Evolutionary conservation across 2,888 invertebrate species (phyloP).

Genomic region (Punctoribates punctum): DNA sequence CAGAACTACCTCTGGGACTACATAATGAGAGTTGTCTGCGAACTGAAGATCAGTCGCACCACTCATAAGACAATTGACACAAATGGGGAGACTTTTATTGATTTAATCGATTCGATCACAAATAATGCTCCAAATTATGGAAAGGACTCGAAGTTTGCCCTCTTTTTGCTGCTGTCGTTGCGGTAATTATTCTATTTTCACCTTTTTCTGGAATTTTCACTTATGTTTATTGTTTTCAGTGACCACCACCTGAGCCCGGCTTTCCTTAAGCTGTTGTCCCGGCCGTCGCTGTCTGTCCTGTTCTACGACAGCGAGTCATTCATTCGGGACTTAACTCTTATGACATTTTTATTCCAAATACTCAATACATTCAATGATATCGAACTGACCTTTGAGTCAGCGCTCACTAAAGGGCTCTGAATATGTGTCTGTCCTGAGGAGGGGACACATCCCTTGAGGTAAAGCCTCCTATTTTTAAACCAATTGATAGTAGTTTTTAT

Average conservation of each 20-base stretch:
- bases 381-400: constrained; percentile 59
- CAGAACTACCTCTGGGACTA: constrained; percentile 97
- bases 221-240: constrained; percentile 46
- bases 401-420: constrained; percentile 56
- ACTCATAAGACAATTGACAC: constrained; percentile 16
- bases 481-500: too few species aligned
- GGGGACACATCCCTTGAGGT: too few species aligned
- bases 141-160: constrained; percentile 96
- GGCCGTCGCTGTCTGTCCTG: constrained; percentile 16
- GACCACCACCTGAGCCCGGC: constrained; percentile 71
- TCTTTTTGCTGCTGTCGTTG: constrained; percentile 60
- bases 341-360: constrained; percentile 84
- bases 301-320: constrained; percentile 96
- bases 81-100: constrained; percentile 50
- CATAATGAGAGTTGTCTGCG: constrained; percentile 44
- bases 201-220: background rate
- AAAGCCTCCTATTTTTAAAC: too few species aligned
- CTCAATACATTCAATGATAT: constrained; percentile 84
- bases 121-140: constrained; percentile 78
- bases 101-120: constrained; percentile 65
- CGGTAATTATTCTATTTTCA: constrained; percentile 21
- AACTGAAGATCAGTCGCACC: constrained; percentile 50
- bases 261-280: constrained; percentile 63
- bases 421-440: too few species aligned
- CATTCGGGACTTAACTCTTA: constrained; percentile 75